Evolutionary conservation across 2,797 vertebrate genomes (phyloP), one percentile per base, ranked within the genome.

Genomic region (Brotula barbata): DNA sequence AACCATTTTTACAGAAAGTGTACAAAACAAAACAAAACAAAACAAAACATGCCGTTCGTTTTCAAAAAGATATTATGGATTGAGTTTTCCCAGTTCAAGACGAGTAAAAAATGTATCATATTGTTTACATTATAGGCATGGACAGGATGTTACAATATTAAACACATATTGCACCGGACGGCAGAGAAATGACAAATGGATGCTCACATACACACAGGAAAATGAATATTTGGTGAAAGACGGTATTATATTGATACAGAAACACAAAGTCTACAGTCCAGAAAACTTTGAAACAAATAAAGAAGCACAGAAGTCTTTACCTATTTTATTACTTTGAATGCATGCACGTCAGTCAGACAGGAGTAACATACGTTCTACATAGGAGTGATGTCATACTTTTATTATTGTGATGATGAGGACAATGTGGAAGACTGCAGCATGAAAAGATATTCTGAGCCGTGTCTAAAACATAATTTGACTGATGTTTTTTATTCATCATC

Each of bases 271-370:
- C 65, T 51, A 34, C 68, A 31, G 64, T 34, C 7, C 12, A 6
- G 3, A 5, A 21, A 16, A 20, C 69, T 68, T 53, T 68, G 55
- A 66, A 73, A 80, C 70, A 79, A 60, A 85, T 67, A 82, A 58
- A 58, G 68, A 76, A 72, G 77, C 58, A 73, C 25, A 28, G 25
- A 28, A 4, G 80, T 67, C 83, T 61, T 72, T 78, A 66, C 66
- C 33, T 72, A 82, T 77, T 82, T 70, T 78, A 67, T 77, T 57
- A 64, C 63, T 73, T 55, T 66, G 47, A 78, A 78, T 65, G 81
- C 85, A 91, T 92, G 88, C 89, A 88, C 79, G 52, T 85, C 78
- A 81, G 77, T 75, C 74, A 82, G 78, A 76, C 52, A 83, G 71
- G 72, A 75, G 55, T 76, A 81, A 80, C 70, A 80, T 77, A 87